phyloP scores from a whole-genome alignment of 2,888 invertebrate genomes.

The Actias luna region DNA sequence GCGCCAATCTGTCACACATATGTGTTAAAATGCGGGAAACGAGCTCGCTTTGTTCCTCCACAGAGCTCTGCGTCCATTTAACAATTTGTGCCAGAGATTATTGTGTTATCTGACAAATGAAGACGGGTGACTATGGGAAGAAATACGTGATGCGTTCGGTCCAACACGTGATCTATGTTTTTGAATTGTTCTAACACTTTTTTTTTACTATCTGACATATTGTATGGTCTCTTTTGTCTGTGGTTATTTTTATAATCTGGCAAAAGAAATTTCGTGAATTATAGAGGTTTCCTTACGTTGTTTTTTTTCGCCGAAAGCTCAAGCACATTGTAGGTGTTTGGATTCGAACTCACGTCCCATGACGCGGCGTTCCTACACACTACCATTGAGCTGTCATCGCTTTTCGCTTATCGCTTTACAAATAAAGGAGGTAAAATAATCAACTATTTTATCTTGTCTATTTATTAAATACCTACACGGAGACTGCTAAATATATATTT shows the following conservation, averaged over 20 bases:
- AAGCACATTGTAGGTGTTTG: no score
- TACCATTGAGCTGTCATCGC: no score
- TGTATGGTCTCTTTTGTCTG: background rate
- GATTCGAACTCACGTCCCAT: no score
- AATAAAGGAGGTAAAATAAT: no score
- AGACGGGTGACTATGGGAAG: background rate
- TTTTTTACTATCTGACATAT: background rate
- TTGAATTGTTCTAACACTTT: background rate
- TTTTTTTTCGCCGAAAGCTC: no score
- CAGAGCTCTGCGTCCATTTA: background rate
- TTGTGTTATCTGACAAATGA: constrained; percentile 4
- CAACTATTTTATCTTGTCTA: no score
- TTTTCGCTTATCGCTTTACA: no score
- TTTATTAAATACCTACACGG: no score
- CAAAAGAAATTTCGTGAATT: no score
- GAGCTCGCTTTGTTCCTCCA: background rate
- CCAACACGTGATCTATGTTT: background rate
- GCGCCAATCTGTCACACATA: constrained; percentile 6
- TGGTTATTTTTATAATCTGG: background rate
- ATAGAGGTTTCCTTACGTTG: no score
- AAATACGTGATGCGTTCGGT: background rate
- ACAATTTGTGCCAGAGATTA: constrained; percentile 6
- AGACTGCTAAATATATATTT: no score
- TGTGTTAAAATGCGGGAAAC: constrained; percentile 7
- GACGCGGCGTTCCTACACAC: no score